phyloP scores from a whole-genome alignment of 2,888 invertebrate genomes.

The Malthinus flaveolus region DNA sequence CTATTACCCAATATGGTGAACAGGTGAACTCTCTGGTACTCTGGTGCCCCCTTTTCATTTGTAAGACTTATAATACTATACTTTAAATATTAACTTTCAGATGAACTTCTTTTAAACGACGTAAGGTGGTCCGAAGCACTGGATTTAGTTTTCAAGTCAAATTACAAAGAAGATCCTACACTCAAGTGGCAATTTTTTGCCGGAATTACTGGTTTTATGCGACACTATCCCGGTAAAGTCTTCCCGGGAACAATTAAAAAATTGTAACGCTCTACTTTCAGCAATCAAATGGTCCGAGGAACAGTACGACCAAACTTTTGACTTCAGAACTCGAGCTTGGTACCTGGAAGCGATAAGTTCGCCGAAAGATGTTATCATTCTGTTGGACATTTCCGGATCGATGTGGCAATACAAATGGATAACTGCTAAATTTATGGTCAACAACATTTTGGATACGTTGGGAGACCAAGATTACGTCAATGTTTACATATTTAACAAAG shows the following conservation, averaged over 20 bases:
- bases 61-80: too few relatives aligned
- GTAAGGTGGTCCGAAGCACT: conserved; percentile 94
- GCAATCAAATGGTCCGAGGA: conserved; percentile 72
- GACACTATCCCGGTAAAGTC: conserved; percentile 85
- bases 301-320: conserved; percentile 72
- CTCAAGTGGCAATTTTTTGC: conserved; percentile 98
- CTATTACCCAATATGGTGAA: too few relatives aligned
- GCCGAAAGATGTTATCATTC: conserved; percentile 86
- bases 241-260: conserved; percentile 9
- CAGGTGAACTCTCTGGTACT: too few relatives aligned
- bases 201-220: conserved; percentile 93
- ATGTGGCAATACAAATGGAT: conserved; percentile 70
- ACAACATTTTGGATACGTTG: conserved; percentile 90
- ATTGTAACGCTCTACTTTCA: conserved; percentile 36
- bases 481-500: conserved; percentile 87
- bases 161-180: conserved; percentile 83
- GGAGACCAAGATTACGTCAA: conserved; percentile 98
- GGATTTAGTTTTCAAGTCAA: conserved; percentile 85
- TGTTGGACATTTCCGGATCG: conserved; percentile 69
- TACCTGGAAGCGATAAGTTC: conserved; percentile 97
- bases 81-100: too few relatives aligned
- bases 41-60: too few relatives aligned
- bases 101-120: conserved; percentile 82
- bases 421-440: conserved; percentile 83
- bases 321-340: conserved; percentile 93